Evolutionary conservation across 2,113 vertebrate species (phyloP), one percentile per base, ranked within the genome.

Genomic region (Taxidea taxus): DNA sequence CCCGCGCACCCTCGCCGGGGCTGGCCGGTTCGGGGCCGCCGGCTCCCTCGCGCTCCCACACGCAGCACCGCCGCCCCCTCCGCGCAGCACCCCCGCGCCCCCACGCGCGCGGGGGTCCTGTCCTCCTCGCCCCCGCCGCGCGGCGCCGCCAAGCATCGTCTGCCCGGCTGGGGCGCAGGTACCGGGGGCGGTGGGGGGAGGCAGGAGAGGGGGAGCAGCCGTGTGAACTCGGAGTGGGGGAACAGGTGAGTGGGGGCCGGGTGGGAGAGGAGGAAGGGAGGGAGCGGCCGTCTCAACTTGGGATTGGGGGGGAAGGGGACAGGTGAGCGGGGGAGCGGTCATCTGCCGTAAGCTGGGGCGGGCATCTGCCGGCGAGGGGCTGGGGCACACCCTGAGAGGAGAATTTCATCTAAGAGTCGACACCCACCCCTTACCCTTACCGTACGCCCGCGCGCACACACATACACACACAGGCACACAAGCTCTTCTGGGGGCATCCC

Each of bases 141-240:
- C 97, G 34, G n/a, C 37, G 77, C 92, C 49, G 88, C 91, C 25
- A 4, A 88, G 80, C 92, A 21, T 47, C 92, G 1, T 90, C 94
- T 77, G 89, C 97, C 96, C 68, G 77, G 85, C 88, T 77, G 87
- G 95, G 92, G 95, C 91, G 97, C 97, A 98, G 98, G 98, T 97
- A 97, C 68, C 13, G 44, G 84, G 70, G 86, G 92, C 68, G 68
- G 70, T 4, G 88, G 27, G 81, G 77, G 82, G 39, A 56, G 90
- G 81, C n/a, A 77, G 47, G 77, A n/a, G 75, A 60, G 47, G 15
- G 70, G 29, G 60, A 90, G 88, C 90, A 23, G 81, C 91, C 42
- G 62, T 92, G 83, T 25, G 95, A 97, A 97, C 98, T 96, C 92
- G 14, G 91, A 82, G 91, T 82, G 95, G 62, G 95, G 42, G 90